Conservation (phyloP, 2,888 invertebrate species). For the Aethes cnicana region DNA sequence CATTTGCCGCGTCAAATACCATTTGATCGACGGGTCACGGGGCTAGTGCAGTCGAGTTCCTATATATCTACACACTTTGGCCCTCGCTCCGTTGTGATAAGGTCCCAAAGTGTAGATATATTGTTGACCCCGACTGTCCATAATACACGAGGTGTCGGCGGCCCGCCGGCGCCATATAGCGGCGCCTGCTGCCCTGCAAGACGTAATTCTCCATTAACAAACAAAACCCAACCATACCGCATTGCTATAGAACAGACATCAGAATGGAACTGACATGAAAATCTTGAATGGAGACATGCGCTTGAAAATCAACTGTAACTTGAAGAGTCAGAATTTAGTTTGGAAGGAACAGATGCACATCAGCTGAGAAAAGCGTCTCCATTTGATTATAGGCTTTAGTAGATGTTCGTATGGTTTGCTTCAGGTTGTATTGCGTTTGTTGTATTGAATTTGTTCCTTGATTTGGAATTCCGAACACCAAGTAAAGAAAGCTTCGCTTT, state of each 20-base stretch:
- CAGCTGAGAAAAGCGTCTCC: conserved; percentile 17
- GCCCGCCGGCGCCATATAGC: conserved; percentile 77
- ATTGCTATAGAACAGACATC: neutral
- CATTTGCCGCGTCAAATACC: conserved; percentile 72
- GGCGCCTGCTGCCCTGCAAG: conserved; percentile 79
- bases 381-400: neutral
- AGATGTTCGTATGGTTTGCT: neutral
- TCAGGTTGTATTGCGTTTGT: conserved; percentile 10
- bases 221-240: conserved; percentile 42
- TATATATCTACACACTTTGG: too few relatives aligned
- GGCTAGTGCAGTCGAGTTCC: conserved; percentile 81
- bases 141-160: conserved; percentile 81
- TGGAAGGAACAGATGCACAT: neutral
- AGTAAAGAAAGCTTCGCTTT: conserved; percentile 77
- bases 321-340: neutral
- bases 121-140: conserved; percentile 35
- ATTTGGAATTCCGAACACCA: conserved; percentile 75
- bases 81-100: too few relatives aligned
- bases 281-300: conserved; percentile 37
- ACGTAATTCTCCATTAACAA: conserved; percentile 43
- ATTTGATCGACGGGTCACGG: conserved; percentile 79
- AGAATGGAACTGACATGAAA: conserved; percentile 7
- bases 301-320: conserved; percentile 41
- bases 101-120: too few relatives aligned
- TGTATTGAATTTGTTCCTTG: conserved; percentile 64